Conservation (phyloP, 2,888 invertebrate species). For the Mythimna ferrago region DNA sequence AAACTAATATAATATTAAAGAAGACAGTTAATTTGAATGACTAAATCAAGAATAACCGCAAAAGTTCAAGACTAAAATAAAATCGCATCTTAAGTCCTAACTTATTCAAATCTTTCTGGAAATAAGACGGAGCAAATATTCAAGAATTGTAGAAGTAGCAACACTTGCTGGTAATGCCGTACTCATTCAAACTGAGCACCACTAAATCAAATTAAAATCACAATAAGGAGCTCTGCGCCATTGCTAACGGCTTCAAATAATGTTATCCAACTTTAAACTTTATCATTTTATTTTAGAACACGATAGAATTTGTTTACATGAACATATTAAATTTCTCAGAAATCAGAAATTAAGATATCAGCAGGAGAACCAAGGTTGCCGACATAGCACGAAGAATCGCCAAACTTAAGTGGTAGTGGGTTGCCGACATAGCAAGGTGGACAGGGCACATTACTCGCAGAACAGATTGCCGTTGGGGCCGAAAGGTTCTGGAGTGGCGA, state of each 20-base stretch:
- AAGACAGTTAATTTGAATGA: not conserved
- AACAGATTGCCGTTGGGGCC: too few species aligned
- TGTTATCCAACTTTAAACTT: conserved; percentile 43
- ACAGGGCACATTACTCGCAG: too few species aligned
- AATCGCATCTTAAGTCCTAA: conserved; percentile 3
- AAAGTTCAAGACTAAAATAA: not conserved
- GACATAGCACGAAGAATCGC: too few species aligned
- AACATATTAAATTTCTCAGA: too few species aligned
- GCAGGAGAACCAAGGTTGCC: too few species aligned
- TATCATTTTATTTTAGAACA: conserved; percentile 36
- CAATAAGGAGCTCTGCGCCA: conserved; percentile 58
- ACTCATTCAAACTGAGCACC: conserved; percentile 54
- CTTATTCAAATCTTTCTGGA: conserved; percentile 38
- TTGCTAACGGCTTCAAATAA: conserved; percentile 43
- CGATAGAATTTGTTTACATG: conserved; percentile 4
- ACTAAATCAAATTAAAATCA: conserved; percentile 64
- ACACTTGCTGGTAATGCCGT: conserved; percentile 56
- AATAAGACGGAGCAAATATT: conserved; percentile 50
- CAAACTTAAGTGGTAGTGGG: too few species aligned
- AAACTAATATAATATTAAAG: not conserved
- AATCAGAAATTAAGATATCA: too few species aligned
- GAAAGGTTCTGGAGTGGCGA: too few species aligned
- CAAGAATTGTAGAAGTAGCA: conserved; percentile 51
- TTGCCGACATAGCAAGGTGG: too few species aligned
- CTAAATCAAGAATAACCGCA: not conserved